Conservation (phyloP, 2,113 vertebrate genomes). For the Pseudorectes ferrugineus region DNA sequence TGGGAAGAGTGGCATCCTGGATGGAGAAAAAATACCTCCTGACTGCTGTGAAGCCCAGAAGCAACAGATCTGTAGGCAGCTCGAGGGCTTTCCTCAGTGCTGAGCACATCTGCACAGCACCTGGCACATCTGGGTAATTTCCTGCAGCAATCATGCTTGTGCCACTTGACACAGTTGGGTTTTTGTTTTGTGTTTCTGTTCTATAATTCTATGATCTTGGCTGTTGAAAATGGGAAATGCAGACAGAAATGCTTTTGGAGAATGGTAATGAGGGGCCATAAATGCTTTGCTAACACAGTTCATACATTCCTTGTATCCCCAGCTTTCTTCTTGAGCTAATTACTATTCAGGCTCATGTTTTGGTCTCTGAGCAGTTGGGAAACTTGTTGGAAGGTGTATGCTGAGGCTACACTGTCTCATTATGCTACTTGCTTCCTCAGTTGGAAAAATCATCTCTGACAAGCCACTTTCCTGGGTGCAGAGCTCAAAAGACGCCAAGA, state of each 20-base stretch:
- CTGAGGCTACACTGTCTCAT: slow-evolving; percentile 69
- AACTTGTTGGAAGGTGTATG: slow-evolving; percentile 48
- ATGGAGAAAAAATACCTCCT: neutral
- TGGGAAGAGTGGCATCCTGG: neutral
- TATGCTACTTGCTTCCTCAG: slow-evolving; percentile 67
- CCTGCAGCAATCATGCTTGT: rapidly evolving
- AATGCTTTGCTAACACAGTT: neutral
- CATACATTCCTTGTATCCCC: neutral
- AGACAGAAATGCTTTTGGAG: neutral
- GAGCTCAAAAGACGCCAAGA: slow-evolving; percentile 61
- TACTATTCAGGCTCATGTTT: slow-evolving; percentile 53
- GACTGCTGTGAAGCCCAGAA: neutral
- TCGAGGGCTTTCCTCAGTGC: neutral
- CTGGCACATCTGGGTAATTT: neutral
- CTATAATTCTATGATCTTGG: neutral
- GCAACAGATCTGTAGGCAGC: neutral
- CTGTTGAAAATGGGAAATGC: neutral
- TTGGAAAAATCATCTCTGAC: slow-evolving; percentile 81
- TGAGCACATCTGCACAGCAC: neutral
- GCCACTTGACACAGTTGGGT: neutral
- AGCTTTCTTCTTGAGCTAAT: slow-evolving; percentile 25
- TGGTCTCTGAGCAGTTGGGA: slow-evolving; percentile 24
- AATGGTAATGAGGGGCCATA: neutral
- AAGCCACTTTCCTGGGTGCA: slow-evolving; percentile 77
- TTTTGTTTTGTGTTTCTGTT: neutral